Conservation (phyloP, 2,797 vertebrate species). For the Pangasius krempfi region DNA sequence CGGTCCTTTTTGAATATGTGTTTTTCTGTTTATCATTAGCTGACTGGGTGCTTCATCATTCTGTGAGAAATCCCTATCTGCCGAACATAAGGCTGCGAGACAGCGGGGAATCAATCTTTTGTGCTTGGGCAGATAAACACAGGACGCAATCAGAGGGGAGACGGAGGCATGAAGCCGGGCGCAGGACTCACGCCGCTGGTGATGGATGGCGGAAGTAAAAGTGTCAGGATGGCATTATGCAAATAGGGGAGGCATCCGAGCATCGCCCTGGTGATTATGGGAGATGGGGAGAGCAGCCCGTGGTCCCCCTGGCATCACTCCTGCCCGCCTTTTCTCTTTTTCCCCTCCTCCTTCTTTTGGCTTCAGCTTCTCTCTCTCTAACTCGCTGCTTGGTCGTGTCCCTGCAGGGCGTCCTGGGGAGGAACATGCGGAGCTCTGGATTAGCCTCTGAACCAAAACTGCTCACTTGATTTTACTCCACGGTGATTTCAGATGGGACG, state of each 20-base stretch:
- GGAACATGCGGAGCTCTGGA: neutral
- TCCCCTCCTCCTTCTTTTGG: constrained; percentile 54
- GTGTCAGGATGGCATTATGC: constrained; percentile 97
- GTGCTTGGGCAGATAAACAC: constrained; percentile 87
- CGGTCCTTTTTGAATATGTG: constrained; percentile 83
- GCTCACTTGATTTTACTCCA: neutral
- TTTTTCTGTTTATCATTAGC: constrained; percentile 85
- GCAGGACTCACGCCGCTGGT: constrained; percentile 78
- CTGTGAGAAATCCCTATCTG: constrained; percentile 84
- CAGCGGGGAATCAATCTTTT: constrained; percentile 90
- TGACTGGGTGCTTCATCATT: constrained; percentile 81
- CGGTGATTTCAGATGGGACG: neutral
- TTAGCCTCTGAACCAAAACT: constrained; percentile 18
- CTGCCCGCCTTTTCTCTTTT: constrained; percentile 84
- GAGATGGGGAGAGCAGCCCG: constrained; percentile 86
- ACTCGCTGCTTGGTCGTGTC: constrained; percentile 39
- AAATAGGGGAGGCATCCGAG: constrained; percentile 93
- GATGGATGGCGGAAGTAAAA: constrained; percentile 95
- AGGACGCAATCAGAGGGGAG: constrained; percentile 81
- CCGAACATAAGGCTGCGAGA: constrained; percentile 85
- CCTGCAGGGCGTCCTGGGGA: constrained; percentile 29
- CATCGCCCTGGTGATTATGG: constrained; percentile 95
- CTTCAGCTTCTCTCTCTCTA: constrained; percentile 30
- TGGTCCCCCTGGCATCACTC: constrained; percentile 87
- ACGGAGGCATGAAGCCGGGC: constrained; percentile 84